Conservation (phyloP, 2,888 invertebrate species). For the Chaetoderma sp. region DNA sequence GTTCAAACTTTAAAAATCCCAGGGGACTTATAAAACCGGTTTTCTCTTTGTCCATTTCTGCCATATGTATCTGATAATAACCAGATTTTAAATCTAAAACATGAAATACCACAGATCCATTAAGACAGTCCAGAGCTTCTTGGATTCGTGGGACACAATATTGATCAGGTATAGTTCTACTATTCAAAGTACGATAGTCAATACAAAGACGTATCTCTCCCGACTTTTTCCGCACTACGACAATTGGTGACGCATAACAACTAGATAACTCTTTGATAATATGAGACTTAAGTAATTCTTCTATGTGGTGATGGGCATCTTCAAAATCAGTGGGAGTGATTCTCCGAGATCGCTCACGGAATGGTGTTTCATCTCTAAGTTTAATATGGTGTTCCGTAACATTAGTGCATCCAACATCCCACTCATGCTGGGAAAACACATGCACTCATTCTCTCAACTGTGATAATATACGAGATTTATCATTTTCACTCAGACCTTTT, state of each 20-base stretch:
- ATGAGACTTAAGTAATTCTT: neutral
- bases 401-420: neutral
- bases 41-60: conserved; percentile 3
- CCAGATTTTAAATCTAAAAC: conserved; percentile 1
- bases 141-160: neutral
- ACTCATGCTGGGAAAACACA: neutral
- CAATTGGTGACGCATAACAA: conserved; percentile 3
- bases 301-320: neutral
- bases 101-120: neutral
- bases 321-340: conserved; percentile 1
- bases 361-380: neutral
- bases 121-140: conserved; percentile 8
- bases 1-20: conserved; percentile 2
- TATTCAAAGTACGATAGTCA: conserved; percentile 3
- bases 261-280: neutral
- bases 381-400: neutral
- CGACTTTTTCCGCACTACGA: neutral
- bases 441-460: neutral
- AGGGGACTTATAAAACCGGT: conserved; percentile 7
- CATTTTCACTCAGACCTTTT: no score
- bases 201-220: neutral
- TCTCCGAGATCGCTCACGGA: neutral
- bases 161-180: neutral
- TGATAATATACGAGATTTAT: neutral
- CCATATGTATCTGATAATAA: neutral